Conservation (phyloP, 1,140 invertebrate species). For the Lordiphosa collinella region DNA sequence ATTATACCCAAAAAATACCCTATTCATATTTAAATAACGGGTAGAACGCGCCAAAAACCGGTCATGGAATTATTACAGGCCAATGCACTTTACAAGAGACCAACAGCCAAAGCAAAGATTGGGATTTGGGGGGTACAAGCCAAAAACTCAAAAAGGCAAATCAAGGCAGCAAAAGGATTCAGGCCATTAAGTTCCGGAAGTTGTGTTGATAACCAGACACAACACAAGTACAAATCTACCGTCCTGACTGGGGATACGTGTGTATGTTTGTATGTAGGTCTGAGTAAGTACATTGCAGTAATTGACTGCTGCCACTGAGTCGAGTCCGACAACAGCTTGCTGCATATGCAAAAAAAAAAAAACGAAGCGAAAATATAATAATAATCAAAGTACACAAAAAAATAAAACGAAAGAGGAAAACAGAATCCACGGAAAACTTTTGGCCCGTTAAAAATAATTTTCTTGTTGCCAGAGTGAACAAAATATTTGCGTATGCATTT, state of each 20-base stretch:
- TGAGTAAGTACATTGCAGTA: slow-evolving; percentile 40
- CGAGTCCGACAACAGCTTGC: slow-evolving; percentile 32
- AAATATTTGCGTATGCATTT: background rate
- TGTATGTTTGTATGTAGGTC: slow-evolving; percentile 5
- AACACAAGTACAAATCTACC: slow-evolving; percentile 55
- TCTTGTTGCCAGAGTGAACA: background rate
- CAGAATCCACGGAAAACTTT: slow-evolving; percentile 28
- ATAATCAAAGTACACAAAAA: background rate
- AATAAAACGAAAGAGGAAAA: background rate
- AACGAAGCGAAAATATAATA: background rate
- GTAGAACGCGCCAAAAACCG: slow-evolving; percentile 3
- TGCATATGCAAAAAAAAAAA: slow-evolving; percentile 40
- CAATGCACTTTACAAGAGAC: slow-evolving; percentile 52
- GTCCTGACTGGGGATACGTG: slow-evolving; percentile 42
- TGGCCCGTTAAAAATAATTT: slow-evolving; percentile 15
- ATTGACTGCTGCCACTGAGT: slow-evolving; percentile 30
- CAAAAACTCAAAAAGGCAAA: slow-evolving; percentile 31
- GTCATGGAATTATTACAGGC: slow-evolving; percentile 44
- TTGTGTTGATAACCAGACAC: slow-evolving; percentile 71
- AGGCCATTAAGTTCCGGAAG: slow-evolving; percentile 79
- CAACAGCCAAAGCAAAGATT: slow-evolving; percentile 2
- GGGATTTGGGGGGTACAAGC: background rate
- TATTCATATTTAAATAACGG: background rate
- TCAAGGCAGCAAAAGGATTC: slow-evolving; percentile 72
- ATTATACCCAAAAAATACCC: too few relatives aligned